Evolutionary conservation across 2,113 vertebrate genomes (phyloP).

Genomic region (Gulo gulo): DNA sequence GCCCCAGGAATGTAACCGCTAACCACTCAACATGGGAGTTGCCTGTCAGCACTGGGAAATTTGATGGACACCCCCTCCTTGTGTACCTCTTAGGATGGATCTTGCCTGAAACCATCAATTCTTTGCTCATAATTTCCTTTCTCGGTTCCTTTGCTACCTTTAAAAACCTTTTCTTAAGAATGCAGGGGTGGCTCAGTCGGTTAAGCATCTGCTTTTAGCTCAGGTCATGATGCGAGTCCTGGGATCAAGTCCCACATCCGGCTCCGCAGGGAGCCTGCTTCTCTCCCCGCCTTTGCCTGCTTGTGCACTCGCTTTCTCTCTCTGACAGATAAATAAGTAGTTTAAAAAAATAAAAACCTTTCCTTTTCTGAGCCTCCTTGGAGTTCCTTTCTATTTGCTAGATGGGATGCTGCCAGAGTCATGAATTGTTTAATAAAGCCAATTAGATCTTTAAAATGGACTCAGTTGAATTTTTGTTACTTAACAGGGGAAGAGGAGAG

Average conservation of each 20-base stretch:
- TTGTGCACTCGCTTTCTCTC: no score
- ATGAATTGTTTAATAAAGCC: background rate
- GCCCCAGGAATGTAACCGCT: background rate
- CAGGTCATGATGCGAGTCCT: no score
- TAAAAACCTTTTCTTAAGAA: background rate
- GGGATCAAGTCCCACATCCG: no score
- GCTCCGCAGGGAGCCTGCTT: no score
- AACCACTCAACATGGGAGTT: background rate
- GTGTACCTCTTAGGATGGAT: background rate
- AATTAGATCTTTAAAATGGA: background rate
- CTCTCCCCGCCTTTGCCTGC: no score
- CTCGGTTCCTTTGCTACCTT: background rate
- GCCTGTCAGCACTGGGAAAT: background rate
- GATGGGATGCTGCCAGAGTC: background rate
- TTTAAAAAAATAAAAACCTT: background rate
- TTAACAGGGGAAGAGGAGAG: background rate
- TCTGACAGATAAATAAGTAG: no score
- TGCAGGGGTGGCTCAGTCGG: no score
- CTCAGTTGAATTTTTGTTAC: background rate
- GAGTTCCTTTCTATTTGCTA: background rate
- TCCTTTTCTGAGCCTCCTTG: background rate
- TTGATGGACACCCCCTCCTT: background rate
- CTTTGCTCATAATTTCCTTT: background rate
- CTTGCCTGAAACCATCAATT: background rate
- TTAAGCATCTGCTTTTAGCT: no score